Percentiles rank a stretch among this genome's conserved stretches.
Evolutionary conservation across 2,797 vertebrate species (phyloP).

Genomic region (Pygocentrus nattereri): DNA sequence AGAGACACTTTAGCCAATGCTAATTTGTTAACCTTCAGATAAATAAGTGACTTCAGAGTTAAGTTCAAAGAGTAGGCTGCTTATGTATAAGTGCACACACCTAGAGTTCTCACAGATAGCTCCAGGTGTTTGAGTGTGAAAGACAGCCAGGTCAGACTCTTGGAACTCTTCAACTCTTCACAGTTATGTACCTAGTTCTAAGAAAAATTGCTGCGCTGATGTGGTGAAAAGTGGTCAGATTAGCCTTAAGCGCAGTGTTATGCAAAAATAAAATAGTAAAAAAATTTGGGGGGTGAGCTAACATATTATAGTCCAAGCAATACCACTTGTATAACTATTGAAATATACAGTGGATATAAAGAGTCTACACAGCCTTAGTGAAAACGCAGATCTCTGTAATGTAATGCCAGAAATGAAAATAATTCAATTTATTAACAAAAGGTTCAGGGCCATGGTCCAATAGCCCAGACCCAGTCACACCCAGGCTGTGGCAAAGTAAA

Average conservation of each 20-base stretch:
- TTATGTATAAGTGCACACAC: background rate
- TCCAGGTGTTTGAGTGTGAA: background rate
- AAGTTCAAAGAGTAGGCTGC: background rate
- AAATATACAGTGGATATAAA: too few relatives aligned
- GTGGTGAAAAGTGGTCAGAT: background rate
- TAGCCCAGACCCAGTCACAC: too few relatives aligned
- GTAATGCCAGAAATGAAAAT: too few relatives aligned
- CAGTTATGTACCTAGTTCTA: background rate
- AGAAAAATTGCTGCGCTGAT: slow-evolving; percentile 4
- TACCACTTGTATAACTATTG: too few relatives aligned
- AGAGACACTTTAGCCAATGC: background rate
- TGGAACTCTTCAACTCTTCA: slow-evolving; percentile 1
- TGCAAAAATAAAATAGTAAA: slow-evolving; percentile 7
- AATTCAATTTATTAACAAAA: too few relatives aligned
- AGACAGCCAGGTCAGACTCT: background rate
- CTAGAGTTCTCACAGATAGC: background rate
- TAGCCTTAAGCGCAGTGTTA: background rate
- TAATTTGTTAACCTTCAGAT: slow-evolving; percentile 28
- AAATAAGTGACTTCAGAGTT: slow-evolving; percentile 24
- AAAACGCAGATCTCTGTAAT: too few relatives aligned
- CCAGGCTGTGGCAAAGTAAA: too few relatives aligned
- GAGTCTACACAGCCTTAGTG: too few relatives aligned
- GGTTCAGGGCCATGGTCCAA: too few relatives aligned
- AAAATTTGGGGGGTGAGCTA: too few relatives aligned
- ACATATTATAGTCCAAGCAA: too few relatives aligned